Base-by-base conservation (phyloP, 1,140 invertebrate genomes). In the Hypothenemus hampei region DNA sequence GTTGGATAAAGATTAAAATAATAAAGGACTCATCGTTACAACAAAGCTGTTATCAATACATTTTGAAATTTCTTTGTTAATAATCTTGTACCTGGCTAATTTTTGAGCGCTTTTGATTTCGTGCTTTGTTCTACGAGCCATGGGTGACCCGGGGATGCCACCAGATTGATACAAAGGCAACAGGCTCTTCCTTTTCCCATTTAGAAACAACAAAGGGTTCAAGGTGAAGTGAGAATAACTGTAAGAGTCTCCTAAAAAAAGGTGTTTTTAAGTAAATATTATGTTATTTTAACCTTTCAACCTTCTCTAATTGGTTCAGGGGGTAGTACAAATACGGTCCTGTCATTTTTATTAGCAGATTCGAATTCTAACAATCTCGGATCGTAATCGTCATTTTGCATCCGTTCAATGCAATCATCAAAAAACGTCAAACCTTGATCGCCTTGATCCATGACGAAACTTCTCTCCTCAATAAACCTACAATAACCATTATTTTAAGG, bases 311-410 rank as follows among this genome's bases (percentile, higher is more conserved):
- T 70, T 10, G 87, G 81, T 68, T 98, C 94, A 4, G 96, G 95
- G n/a, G 95, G 93, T 66, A 92, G 81, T 59, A 99, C 90, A 67
- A 97, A 96, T 37, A 98, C 91, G 23, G 96, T 98, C 44, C 89
- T 78, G 73, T 97, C 94, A 72, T 88, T 91, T 60, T 64, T 68
- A 52, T 65, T 60, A 26, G 50, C 59, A 23, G 61, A 51, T 62
- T 81, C 78, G 0, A 69, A 67, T 40, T 77, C 69, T 18, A 69
- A 57, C 21, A 69, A 57, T 43, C 52, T 57, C 3, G 57, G 40
- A 24, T 58, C 70, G 8, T 67, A 69, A 68, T 80, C 76, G 62
- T 81, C 81, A 57, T 80, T 78, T 33, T 79, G 78, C 13, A 87
- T 77, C 57, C 81, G 77, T 72, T 97, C 93, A 1, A 89, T 85